These are phyloP conservation scores for Nezara viridula DNA, from an alignment of 2,888 invertebrate genomes.

Conservation along the genomic window DNA sequence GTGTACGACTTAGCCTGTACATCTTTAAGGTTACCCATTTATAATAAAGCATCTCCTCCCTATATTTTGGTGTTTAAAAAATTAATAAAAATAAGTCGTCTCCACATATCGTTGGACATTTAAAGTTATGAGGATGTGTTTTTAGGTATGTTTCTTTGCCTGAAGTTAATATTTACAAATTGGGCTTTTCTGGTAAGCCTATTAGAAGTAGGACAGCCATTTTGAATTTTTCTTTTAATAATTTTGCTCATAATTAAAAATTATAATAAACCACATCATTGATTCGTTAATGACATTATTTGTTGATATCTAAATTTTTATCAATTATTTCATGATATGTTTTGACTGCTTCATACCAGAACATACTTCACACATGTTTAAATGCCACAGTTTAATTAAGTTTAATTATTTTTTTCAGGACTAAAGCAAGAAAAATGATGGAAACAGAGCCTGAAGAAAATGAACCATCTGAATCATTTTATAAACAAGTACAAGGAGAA, in stretches of 20 bases:
- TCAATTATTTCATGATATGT: slow-evolving; percentile 24
- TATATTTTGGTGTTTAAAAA: background rate
- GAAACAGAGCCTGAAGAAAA: slow-evolving; percentile 57
- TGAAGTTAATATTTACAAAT: slow-evolving; percentile 52
- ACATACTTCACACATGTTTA: slow-evolving; percentile 39
- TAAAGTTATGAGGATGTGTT: slow-evolving; percentile 28
- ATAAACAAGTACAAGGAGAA: slow-evolving; percentile 50
- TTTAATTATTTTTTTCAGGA: slow-evolving; percentile 42
- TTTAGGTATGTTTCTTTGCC: slow-evolving; percentile 47
- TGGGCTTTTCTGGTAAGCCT: slow-evolving; percentile 63
- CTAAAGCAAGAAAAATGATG: slow-evolving; percentile 52
- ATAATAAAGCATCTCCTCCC: slow-evolving; percentile 24
- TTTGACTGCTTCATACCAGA: slow-evolving; percentile 29
- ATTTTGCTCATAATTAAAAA: slow-evolving; percentile 59
- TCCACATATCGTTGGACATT: background rate
- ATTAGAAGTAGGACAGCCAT: slow-evolving; percentile 64
- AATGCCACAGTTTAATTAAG: slow-evolving; percentile 22
- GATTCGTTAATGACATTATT: background rate
- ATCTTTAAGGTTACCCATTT: slow-evolving; percentile 57
- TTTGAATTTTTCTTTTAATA: slow-evolving; percentile 63
- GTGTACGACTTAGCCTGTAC: slow-evolving; percentile 60
- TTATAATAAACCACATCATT: slow-evolving; percentile 35
- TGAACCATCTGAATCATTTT: slow-evolving; percentile 52
- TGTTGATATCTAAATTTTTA: background rate
- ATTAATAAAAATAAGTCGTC: background rate